phyloP scores from a whole-genome alignment of 2,797 vertebrate genomes.

The Paramormyrops hopkinsi region DNA sequence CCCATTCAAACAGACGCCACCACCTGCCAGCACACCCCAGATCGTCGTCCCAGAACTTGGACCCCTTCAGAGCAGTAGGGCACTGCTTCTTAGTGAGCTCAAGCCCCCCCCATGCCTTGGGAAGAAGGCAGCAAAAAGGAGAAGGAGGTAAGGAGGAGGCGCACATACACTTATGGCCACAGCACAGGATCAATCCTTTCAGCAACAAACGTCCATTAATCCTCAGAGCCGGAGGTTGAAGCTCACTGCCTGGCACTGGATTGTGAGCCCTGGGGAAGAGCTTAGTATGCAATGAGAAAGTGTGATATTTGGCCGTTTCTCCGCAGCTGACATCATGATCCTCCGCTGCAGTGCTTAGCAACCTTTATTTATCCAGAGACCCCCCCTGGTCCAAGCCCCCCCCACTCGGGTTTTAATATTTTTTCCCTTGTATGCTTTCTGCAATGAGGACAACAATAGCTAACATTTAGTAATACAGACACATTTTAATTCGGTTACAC shows the following conservation, averaged over 20 bases:
- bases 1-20: neutral
- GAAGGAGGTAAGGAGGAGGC: neutral
- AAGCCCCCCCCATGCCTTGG: neutral
- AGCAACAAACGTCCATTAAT: neutral
- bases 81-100: too few relatives aligned
- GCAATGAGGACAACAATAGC: neutral
- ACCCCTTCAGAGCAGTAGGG: neutral
- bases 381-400: neutral
- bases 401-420: neutral
- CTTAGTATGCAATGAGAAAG: neutral
- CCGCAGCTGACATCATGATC: neutral
- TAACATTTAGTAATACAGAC: neutral
- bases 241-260: neutral
- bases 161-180: neutral
- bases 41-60: neutral
- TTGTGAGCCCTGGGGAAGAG: neutral
- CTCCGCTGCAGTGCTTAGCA: neutral
- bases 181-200: neutral
- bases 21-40: neutral
- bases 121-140: neutral
- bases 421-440: neutral
- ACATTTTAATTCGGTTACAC: neutral
- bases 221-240: neutral
- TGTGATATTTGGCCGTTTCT: neutral
- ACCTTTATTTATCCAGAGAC: neutral